A percentile compares a stretch with the other conserved stretches of the same genome.
phyloP scores from a whole-genome alignment of 1,140 invertebrate species.

The Arion vulgaris region DNA sequence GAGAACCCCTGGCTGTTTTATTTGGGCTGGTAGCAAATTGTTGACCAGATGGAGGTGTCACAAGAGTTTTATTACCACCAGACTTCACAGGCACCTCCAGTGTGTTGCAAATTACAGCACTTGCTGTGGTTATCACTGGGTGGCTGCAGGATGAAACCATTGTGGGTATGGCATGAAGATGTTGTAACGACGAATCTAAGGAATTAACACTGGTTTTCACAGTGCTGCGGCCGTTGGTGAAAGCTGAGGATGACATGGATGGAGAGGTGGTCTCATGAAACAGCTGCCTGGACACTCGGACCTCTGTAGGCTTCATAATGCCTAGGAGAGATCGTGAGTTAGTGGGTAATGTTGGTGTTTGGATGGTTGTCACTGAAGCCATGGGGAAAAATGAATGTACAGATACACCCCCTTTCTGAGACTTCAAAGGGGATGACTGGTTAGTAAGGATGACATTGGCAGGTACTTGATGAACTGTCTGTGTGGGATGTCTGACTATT shows the following conservation, averaged over 20 bases:
- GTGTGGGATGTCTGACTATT: constrained; percentile 10
- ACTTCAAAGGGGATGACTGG: not conserved
- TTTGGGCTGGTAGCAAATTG: constrained; percentile 29
- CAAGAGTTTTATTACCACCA: not conserved
- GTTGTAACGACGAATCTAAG: not conserved
- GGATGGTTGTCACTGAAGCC: not conserved
- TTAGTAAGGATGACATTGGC: not conserved
- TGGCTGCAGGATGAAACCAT: not conserved
- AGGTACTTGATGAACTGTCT: not conserved
- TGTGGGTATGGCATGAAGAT: not conserved
- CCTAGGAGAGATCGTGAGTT: constrained; percentile 2
- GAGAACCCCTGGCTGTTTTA: not conserved
- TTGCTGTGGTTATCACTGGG: not conserved
- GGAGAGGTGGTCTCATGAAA: constrained; percentile 37
- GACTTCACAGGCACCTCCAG: not conserved
- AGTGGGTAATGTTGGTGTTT: not conserved
- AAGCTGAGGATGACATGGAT: not conserved
- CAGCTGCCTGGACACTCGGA: constrained; percentile 34
- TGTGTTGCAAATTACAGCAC: not conserved
- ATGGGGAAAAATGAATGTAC: not conserved
- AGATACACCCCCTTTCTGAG: not conserved
- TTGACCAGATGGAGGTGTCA: constrained; percentile 28
- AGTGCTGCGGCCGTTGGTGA: constrained; percentile 5
- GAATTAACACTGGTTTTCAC: not conserved
- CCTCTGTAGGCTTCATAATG: constrained; percentile 26